Evolutionary conservation across 2,113 vertebrate genomes (phyloP), one percentile per base, ranked within the genome.

Genomic region (Coracopsis vasa): DNA sequence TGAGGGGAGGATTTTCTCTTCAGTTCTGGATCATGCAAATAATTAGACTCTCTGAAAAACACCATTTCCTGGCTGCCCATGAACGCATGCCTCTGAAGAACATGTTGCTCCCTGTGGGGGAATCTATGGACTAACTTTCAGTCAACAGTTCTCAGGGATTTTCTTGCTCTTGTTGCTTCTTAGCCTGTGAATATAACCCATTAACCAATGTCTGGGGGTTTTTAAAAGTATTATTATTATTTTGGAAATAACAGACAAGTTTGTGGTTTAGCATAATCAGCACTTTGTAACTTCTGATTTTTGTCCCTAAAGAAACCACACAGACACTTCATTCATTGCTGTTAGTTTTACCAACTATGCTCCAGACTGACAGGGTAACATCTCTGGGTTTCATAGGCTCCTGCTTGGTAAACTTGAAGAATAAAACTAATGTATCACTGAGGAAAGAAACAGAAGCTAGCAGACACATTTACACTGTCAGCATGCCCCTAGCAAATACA

Each of bases 51-150:
- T 73, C 35, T 51, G 67, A 83, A 83, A 71, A 16, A 45, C 9
- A 28, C 23, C 0, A 0, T 39, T 91, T 83, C 41, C 51, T 39
- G 28, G 67, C 47, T 17, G 29, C 9, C 33, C 0, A 0, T n/a
- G 50, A 72, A 19, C 20, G 33, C 11, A 5, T 1, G 1, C 35
- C 61, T 50, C 72, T 83, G 25, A 66, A 58, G 28, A 69, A 13
- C 3, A 1, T 1, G 5, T 18, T 62, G n/a, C n/a, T 80, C 18
- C n/a, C 58, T 28, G 20, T 3, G 7, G 18, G 24, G 42, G 17
- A 31, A 31, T 18, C 13, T 39, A 18, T 16, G 11, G 29, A 20
- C 28, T 61, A 56, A 19, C 27, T 61, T 66, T 53, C 45, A 35
- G n/a, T 15, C 44, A 29, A 4, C 4, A 9, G 13, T 58, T 51